Evolutionary conservation across 2,888 invertebrate genomes (phyloP).

Genomic region (Aspidapion aeneum): DNA sequence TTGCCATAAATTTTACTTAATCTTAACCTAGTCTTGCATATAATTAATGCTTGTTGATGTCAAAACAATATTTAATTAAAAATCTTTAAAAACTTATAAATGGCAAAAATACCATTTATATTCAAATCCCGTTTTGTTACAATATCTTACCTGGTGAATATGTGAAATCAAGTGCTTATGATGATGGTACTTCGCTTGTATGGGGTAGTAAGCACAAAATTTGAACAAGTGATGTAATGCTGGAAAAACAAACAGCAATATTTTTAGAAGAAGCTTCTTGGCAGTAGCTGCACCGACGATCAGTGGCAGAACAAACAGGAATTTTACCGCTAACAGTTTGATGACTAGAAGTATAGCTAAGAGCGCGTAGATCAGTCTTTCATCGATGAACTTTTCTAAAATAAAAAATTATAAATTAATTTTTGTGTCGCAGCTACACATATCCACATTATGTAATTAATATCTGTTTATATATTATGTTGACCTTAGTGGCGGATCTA

Average conservation of each 20-base stretch:
- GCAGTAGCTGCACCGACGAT: slow-evolving; percentile 78
- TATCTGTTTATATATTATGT: too few relatives aligned
- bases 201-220: slow-evolving; percentile 77
- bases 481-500: too few relatives aligned
- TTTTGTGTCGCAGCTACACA: too few relatives aligned
- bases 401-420: too few relatives aligned
- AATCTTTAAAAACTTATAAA: too few relatives aligned
- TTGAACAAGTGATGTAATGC: slow-evolving; percentile 81
- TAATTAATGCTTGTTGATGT: too few relatives aligned
- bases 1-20: too few relatives aligned
- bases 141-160: slow-evolving; percentile 28
- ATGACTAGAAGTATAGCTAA: slow-evolving; percentile 73
- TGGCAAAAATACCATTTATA: too few relatives aligned
- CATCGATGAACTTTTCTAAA: slow-evolving; percentile 74
- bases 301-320: slow-evolving; percentile 75
- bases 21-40: too few relatives aligned
- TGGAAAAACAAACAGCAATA: slow-evolving; percentile 78
- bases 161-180: slow-evolving; percentile 36
- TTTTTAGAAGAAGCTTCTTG: slow-evolving; percentile 78
- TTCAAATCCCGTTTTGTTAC: too few relatives aligned
- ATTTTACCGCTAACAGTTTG: slow-evolving; percentile 75
- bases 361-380: slow-evolving; percentile 67
- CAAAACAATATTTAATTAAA: too few relatives aligned
- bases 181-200: slow-evolving; percentile 74
- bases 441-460: too few relatives aligned